phyloP scores from a whole-genome alignment of 2,888 invertebrate genomes.

The Melanotus villosus region DNA sequence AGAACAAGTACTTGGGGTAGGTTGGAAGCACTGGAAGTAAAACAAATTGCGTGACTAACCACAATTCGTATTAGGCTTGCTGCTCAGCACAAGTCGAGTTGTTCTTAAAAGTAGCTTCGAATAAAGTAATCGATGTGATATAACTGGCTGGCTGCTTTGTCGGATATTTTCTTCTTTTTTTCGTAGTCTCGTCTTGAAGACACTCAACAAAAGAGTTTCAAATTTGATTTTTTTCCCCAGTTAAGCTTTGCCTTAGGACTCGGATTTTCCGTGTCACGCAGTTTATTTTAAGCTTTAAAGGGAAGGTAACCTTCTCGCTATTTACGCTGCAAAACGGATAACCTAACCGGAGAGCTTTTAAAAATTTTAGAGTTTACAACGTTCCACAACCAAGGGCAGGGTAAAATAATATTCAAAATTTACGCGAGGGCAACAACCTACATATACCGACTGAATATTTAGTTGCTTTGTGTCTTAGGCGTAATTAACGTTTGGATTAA shows the following conservation, averaged over 20 bases:
- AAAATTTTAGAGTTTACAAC: neutral
- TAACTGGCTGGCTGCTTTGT: neutral
- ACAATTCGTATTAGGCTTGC: neutral
- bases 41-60: conserved; percentile 9
- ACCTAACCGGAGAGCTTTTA: neutral
- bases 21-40: neutral
- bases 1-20: conserved; percentile 1
- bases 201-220: neutral
- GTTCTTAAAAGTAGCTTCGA: neutral
- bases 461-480: neutral
- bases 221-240: conserved; percentile 14
- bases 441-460: neutral
- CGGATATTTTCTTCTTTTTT: conserved; percentile 4
- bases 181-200: neutral
- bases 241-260: neutral
- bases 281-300: conserved; percentile 15
- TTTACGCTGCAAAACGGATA: neutral
- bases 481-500: neutral
- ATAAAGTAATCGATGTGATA: conserved; percentile 3
- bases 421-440: neutral
- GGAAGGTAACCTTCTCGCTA: neutral
- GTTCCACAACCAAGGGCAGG: neutral
- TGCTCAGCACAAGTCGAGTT: conserved; percentile 9
- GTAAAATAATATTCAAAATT: neutral
- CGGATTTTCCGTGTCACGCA: neutral